phyloP scores from a whole-genome alignment of 2,797 vertebrate genomes.

The Scarus forsteni region DNA sequence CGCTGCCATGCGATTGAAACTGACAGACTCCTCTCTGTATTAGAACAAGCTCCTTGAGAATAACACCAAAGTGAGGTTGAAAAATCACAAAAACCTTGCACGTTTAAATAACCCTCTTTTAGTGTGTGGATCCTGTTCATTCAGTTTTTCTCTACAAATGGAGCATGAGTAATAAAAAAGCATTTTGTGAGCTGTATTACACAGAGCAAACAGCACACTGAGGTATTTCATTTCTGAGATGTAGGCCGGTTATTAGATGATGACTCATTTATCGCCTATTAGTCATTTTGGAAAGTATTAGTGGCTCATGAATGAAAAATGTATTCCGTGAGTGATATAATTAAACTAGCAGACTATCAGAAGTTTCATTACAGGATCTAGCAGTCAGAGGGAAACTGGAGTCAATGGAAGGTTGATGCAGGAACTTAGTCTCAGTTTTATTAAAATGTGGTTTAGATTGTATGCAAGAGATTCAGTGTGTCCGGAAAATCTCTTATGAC shows the following conservation, averaged over 20 bases:
- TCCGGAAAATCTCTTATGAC: slow-evolving; percentile 24
- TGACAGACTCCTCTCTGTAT: slow-evolving; percentile 37
- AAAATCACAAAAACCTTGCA: slow-evolving; percentile 34
- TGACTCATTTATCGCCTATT: slow-evolving; percentile 51
- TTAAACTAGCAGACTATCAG: slow-evolving; percentile 10
- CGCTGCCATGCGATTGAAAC: slow-evolving; percentile 28
- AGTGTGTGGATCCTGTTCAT: slow-evolving; percentile 22
- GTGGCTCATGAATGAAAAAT: slow-evolving; percentile 47
- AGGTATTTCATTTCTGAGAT: slow-evolving; percentile 39
- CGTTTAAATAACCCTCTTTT: slow-evolving; percentile 2
- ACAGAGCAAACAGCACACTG: slow-evolving; percentile 9
- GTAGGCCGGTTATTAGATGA: slow-evolving; percentile 38
- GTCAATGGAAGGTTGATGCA: slow-evolving; percentile 33
- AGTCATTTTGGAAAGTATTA: slow-evolving; percentile 50
- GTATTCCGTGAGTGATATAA: slow-evolving; percentile 24
- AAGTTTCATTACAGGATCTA: slow-evolving; percentile 23
- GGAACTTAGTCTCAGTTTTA: slow-evolving; percentile 43
- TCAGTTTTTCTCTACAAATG: slow-evolving; percentile 21
- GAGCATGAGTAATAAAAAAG: slow-evolving; percentile 29
- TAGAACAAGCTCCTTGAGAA: slow-evolving; percentile 32
- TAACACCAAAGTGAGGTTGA: slow-evolving; percentile 21
- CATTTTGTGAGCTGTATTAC: slow-evolving; percentile 26
- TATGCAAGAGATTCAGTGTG: slow-evolving; percentile 38
- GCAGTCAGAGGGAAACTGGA: slow-evolving; percentile 36
- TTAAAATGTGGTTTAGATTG: slow-evolving; percentile 49